Evolutionary conservation across 2,888 invertebrate species (phyloP).

Genomic region (Chromoteleia sp.): DNA sequence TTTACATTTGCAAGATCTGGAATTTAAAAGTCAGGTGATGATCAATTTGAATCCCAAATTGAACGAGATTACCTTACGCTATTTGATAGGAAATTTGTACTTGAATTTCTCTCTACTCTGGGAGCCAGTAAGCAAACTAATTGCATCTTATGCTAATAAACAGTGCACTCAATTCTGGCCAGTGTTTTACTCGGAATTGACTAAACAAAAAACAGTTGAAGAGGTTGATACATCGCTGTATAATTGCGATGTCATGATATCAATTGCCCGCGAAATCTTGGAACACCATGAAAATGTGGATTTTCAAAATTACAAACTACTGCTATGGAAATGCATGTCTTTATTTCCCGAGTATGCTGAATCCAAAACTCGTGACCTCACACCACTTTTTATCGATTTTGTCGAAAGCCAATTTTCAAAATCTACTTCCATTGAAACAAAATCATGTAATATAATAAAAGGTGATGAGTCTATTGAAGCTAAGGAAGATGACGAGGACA

Average conservation of each 20-base stretch:
- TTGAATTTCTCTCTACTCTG: constrained; percentile 95
- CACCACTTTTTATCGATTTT: constrained; percentile 92
- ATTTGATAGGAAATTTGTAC: constrained; percentile 92
- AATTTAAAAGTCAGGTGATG: constrained; percentile 84
- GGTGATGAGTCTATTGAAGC: constrained; percentile 74
- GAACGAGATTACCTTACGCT: constrained; percentile 89
- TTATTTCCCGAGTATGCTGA: constrained; percentile 91
- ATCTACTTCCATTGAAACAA: constrained; percentile 86
- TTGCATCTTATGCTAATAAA: constrained; percentile 89
- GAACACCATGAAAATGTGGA: constrained; percentile 88
- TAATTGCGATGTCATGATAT: constrained; percentile 75
- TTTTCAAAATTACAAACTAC: constrained; percentile 90
- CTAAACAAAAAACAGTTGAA: constrained; percentile 84
- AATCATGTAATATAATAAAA: constrained; percentile 86
- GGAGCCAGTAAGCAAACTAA: constrained; percentile 92
- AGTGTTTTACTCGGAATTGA: constrained; percentile 88
- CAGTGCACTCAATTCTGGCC: constrained; percentile 89
- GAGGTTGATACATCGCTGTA: constrained; percentile 83
- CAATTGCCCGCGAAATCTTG: constrained; percentile 75
- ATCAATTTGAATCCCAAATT: constrained; percentile 86
- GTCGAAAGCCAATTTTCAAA: constrained; percentile 89
- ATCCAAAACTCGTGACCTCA: constrained; percentile 91
- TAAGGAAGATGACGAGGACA: constrained; percentile 79
- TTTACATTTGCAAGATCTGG: constrained; percentile 90
- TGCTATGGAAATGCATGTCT: constrained; percentile 93